Percentiles rank a stretch among this genome's conserved stretches.
These are phyloP conservation scores for Coryphaenoides rupestris DNA, from an alignment of 2,113 vertebrate species.

Conservation along the genomic window DNA sequence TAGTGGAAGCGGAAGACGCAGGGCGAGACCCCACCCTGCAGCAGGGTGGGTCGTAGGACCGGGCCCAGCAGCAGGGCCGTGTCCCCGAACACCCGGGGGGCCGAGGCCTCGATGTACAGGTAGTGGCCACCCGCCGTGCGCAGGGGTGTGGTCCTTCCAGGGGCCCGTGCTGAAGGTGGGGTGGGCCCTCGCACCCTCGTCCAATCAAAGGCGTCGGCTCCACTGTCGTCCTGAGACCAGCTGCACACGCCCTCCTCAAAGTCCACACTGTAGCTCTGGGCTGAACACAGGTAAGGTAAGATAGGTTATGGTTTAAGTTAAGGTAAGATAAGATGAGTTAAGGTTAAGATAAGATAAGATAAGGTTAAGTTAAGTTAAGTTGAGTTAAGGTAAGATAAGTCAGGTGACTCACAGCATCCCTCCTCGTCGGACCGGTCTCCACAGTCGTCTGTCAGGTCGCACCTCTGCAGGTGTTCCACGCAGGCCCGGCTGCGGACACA, in stretches of 20 bases:
- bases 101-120: slow-evolving; percentile 87
- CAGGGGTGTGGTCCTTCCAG: slow-evolving; percentile 81
- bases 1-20: slow-evolving; percentile 86
- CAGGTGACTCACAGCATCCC: slow-evolving; percentile 86
- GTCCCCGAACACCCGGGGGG: slow-evolving; percentile 79
- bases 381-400: too few species aligned
- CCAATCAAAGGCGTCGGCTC: slow-evolving; percentile 86
- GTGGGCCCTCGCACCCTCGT: slow-evolving; percentile 76
- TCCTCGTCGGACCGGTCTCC: slow-evolving; percentile 86
- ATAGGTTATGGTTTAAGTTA: too few species aligned
- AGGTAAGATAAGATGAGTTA: too few species aligned
- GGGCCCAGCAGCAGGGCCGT: slow-evolving; percentile 81
- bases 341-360: too few species aligned
- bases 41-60: slow-evolving; percentile 64
- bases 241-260: slow-evolving; percentile 86
- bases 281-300: too few species aligned
- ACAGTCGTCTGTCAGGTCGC: slow-evolving; percentile 89
- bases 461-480: slow-evolving; percentile 74
- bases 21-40: slow-evolving; percentile 15
- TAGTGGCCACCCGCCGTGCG: slow-evolving; percentile 80
- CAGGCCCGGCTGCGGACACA: slow-evolving; percentile 77
- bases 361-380: too few species aligned
- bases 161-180: slow-evolving; percentile 82
- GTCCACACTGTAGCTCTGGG: slow-evolving; percentile 79
- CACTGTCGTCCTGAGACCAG: slow-evolving; percentile 79